Evolutionary conservation across 2,888 invertebrate genomes (phyloP), one percentile per base, ranked within the genome.

Genomic region (Congeria kusceri): DNA sequence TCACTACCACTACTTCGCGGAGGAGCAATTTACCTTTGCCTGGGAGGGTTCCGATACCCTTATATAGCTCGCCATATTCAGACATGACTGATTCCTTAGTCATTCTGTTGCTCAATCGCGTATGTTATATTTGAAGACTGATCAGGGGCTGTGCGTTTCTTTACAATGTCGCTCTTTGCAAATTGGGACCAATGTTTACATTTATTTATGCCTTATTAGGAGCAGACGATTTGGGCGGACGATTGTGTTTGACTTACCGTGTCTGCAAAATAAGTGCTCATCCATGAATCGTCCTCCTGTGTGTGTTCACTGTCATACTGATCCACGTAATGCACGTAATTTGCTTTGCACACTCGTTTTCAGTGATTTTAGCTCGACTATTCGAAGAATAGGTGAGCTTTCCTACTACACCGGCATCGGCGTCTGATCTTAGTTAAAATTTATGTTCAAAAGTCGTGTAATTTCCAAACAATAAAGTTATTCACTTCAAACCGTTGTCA

Each of bases 21-120:
- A 77, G 15, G 20, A 69, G 59, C 9, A 73, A 32, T 11, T 47
- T 68, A 58, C 63, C 32, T 63, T 23, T 71, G 4, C 71, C 75
- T 13, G 80, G 80, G 15, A 80, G 47, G 3, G 64, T 29, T 3
- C 75, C 71, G 49, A 75, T 64, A n/a, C 80, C 80, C 13, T 68
- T 44, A 27, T 76, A 80, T 9, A 80, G 15, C 15, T 72, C 62
- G 0, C 20, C 13, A 39, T 66, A 76, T 4, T 79, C 72, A 15
- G 23, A 59, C 56, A 76, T 15, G 18, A 82, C 65, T 15, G 47
- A 28, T 49, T 72, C 46, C 46, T 72, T 69, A 4, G n/a, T 44
- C 15, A 25, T 23, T 46, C 18, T 46, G 15, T 18, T 11, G 27
- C 49, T 72, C 58, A 44, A 80, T 57, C 0, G 67, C 44, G 61